Evolutionary conservation across 2,113 vertebrate species (phyloP).

Genomic region (Oenanthe oenanthe): DNA sequence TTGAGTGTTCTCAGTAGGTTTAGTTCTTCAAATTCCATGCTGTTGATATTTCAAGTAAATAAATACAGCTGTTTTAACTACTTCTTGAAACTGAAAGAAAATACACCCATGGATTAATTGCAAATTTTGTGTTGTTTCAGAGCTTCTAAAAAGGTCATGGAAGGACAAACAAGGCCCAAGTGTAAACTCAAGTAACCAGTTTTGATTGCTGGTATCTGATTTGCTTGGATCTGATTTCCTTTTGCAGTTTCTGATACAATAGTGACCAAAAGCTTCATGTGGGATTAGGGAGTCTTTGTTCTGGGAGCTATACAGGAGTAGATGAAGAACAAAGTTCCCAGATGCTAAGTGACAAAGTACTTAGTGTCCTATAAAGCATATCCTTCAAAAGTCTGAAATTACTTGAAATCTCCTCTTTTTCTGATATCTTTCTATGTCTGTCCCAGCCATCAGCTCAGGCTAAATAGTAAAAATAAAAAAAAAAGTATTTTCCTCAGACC

Average conservation of each 20-base stretch:
- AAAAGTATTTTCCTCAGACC: neutral
- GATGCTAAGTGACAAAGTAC: neutral
- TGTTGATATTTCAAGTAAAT: constrained; percentile 17
- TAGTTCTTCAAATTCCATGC: neutral
- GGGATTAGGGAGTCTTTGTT: neutral
- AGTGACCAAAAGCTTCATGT: neutral
- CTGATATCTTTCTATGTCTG: neutral
- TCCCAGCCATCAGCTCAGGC: neutral
- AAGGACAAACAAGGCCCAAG: neutral
- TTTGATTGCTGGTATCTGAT: neutral
- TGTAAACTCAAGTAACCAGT: neutral
- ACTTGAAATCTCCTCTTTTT: neutral
- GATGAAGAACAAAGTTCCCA: neutral
- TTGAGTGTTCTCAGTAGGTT: neutral
- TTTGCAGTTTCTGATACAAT: neutral
- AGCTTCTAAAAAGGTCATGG: neutral
- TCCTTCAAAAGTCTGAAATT: neutral
- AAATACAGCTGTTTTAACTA: constrained; percentile 14
- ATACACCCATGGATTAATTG: neutral
- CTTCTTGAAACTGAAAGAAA: neutral
- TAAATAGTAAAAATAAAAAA: neutral
- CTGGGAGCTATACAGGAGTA: neutral
- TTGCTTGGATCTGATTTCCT: neutral
- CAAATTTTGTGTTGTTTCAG: neutral
- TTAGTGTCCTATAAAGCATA: neutral